A percentile compares a stretch with the other conserved stretches of the same genome.
phyloP scores from a whole-genome alignment of 1,140 invertebrate species.

The Phymorhynchus buccinoides region DNA sequence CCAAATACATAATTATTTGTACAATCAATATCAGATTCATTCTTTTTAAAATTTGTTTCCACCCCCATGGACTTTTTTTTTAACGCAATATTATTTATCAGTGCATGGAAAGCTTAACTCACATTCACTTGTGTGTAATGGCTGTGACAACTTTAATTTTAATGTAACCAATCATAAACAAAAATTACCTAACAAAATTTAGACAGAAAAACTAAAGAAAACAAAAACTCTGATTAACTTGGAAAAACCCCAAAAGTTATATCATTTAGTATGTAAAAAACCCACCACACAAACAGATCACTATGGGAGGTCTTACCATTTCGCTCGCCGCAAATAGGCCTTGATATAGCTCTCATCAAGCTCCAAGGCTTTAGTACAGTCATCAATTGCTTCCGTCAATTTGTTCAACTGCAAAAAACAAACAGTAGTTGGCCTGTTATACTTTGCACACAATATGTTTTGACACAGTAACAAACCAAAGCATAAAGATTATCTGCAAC shows the following conservation, averaged over 20 bases:
- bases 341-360: slow-evolving; percentile 93
- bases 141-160: too few species aligned
- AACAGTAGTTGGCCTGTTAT: too few species aligned
- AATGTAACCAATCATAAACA: not conserved
- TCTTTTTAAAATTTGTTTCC: too few species aligned
- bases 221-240: not conserved
- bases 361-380: slow-evolving; percentile 88
- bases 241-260: not conserved
- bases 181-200: not conserved
- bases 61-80: too few species aligned
- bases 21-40: too few species aligned
- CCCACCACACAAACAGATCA: not conserved
- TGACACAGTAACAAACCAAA: too few species aligned
- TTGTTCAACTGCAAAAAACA: slow-evolving; percentile 78
- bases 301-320: slow-evolving; percentile 76
- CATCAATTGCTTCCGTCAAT: slow-evolving; percentile 85
- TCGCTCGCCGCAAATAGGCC: slow-evolving; percentile 88
- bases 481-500: too few species aligned
- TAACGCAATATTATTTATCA: too few species aligned
- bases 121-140: too few species aligned
- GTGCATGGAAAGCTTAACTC: too few species aligned
- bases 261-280: not conserved
- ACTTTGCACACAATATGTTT: too few species aligned
- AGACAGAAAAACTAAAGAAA: not conserved
- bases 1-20: too few species aligned